A percentile compares a stretch with the other conserved stretches of the same genome.
These are phyloP conservation scores for Axea sp. DNA, from an alignment of 2,888 invertebrate species.

Conservation along the genomic window DNA sequence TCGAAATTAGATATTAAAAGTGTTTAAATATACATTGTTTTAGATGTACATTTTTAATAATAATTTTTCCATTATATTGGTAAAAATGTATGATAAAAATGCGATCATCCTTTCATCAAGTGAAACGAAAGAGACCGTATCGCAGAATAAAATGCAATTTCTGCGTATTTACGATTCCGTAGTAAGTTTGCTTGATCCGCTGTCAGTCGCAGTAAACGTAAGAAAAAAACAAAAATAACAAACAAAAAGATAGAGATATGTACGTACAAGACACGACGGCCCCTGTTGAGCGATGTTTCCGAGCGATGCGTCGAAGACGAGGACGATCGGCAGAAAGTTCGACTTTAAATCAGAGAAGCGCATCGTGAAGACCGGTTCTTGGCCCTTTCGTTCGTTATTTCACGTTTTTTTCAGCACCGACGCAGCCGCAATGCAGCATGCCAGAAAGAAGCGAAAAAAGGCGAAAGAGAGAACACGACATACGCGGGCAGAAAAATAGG, in stretches of 20 bases:
- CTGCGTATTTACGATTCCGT: constrained; percentile 44
- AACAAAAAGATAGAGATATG: constrained; percentile 40
- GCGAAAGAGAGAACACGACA: constrained; percentile 45
- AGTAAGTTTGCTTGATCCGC: constrained; percentile 47
- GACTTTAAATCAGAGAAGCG: constrained; percentile 62
- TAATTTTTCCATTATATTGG: too few species aligned
- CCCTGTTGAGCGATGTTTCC: constrained; percentile 56
- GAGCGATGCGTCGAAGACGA: constrained; percentile 60
- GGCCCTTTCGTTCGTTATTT: constrained; percentile 70
- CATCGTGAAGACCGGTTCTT: constrained; percentile 65
- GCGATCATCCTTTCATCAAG: constrained; percentile 24
- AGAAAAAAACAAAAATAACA: too few species aligned
- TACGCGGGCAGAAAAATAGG: constrained; percentile 57
- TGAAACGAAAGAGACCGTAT: constrained; percentile 25
- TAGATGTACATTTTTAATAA: too few species aligned
- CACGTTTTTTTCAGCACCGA: constrained; percentile 67
- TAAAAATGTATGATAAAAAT: too few species aligned
- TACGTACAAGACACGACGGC: constrained; percentile 47
- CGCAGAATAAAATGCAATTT: constrained; percentile 50
- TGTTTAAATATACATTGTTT: too few species aligned
- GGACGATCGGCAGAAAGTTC: constrained; percentile 59
- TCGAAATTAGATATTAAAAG: too few species aligned
- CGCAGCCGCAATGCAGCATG: constrained; percentile 49
- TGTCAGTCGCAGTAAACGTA: constrained; percentile 52
- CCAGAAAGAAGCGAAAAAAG: constrained; percentile 59